Conservation (phyloP, 2,797 vertebrate genomes). For the Sandelia bainsii region DNA sequence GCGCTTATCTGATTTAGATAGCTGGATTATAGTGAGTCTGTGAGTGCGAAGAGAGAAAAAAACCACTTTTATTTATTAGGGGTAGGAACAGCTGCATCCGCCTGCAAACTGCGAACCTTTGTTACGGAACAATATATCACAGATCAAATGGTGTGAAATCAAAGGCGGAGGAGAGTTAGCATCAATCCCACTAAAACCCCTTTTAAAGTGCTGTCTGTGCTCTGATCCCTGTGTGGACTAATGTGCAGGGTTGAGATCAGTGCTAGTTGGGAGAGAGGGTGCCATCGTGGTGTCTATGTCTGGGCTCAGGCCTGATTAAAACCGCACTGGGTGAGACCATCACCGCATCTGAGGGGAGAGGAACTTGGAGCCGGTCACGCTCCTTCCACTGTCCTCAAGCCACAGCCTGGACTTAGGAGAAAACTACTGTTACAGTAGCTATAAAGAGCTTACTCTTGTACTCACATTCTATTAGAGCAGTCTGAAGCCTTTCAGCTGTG, state of each 20-base stretch:
- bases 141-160: slow-evolving; percentile 83
- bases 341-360: slow-evolving; percentile 42
- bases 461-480: slow-evolving; percentile 75
- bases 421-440: slow-evolving; percentile 49
- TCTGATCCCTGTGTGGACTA: slow-evolving; percentile 77
- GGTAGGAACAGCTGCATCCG: slow-evolving; percentile 89
- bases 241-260: slow-evolving; percentile 70
- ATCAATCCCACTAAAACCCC: slow-evolving; percentile 79
- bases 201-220: slow-evolving; percentile 79
- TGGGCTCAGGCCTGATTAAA: slow-evolving; percentile 79
- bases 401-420: slow-evolving; percentile 33
- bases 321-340: slow-evolving; percentile 72
- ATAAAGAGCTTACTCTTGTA: slow-evolving; percentile 67
- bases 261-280: slow-evolving; percentile 75
- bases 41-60: slow-evolving; percentile 72
- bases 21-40: slow-evolving; percentile 85
- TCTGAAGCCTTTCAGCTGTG: slow-evolving; percentile 81
- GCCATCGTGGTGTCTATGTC: slow-evolving; percentile 83
- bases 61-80: slow-evolving; percentile 82
- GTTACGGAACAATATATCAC: slow-evolving; percentile 86
- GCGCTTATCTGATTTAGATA: slow-evolving; percentile 89
- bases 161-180: slow-evolving; percentile 83
- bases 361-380: slow-evolving; percentile 28
- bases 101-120: slow-evolving; percentile 85
- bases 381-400: slow-evolving; percentile 31